These are phyloP conservation scores for Xenus cinereus DNA, from an alignment of 2,113 vertebrate species.

Conservation along the genomic window DNA sequence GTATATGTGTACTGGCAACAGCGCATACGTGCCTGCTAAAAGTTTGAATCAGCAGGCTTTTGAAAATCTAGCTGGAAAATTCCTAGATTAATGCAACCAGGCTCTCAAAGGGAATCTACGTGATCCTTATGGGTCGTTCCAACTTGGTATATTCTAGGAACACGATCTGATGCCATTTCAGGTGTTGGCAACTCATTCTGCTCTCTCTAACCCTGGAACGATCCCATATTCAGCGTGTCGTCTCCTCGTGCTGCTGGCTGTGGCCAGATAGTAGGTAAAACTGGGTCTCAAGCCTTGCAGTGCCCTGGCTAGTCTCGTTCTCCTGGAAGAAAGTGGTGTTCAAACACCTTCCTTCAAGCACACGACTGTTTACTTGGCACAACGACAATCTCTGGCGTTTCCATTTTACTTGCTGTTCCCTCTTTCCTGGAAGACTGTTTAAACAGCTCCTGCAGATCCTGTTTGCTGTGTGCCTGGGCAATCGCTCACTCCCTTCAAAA, in stretches of 20 bases:
- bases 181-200: background rate
- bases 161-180: background rate
- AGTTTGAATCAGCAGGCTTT: background rate
- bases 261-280: background rate
- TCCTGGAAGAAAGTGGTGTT: background rate
- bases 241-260: background rate
- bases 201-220: background rate
- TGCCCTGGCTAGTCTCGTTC: background rate
- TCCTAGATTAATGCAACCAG: background rate
- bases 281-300: background rate
- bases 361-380: background rate
- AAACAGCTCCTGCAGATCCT: background rate
- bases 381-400: background rate
- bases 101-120: background rate
- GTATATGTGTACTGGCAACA: background rate
- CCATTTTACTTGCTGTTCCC: background rate
- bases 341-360: background rate
- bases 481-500: background rate
- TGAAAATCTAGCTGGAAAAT: background rate
- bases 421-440: constrained; percentile 3
- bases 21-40: background rate
- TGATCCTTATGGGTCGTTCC: background rate
- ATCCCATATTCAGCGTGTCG: background rate
- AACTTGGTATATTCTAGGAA: background rate
- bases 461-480: background rate